Base-by-base conservation (phyloP, 2,888 invertebrate genomes). In the Drosophila pseudotakahashii region DNA sequence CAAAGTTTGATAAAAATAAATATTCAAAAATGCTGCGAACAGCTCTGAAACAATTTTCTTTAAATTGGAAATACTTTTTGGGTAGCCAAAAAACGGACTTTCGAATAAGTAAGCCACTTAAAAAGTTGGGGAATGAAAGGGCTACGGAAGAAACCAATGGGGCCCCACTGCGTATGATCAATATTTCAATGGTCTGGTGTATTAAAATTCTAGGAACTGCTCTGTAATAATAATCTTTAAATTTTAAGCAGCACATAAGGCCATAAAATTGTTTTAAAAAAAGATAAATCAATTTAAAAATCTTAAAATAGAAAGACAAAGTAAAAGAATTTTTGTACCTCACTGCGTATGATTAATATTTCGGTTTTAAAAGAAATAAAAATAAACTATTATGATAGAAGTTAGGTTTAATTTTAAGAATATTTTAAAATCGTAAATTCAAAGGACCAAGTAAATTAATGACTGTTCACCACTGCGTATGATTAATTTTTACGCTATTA, bases 1-100 rank as follows among this genome's bases (percentile, higher is more conserved):
- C 89, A 88, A 88, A 88, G 77, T 68, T 81, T 87, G 81, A 85
- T 82, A 84, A 81, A 86, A 88, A 89, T 82, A 88, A 84, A 86
- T 86, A 78, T 86, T 79, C 26, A 72, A 75, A 77, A 73, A 63
- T 48, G 50, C 30, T 45, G 42, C 37, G 47, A 57, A 58, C 36
- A 51, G 44, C 16, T 67, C 36, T 34, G 45, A 58, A 57, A 57
- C 41, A 44, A 57, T 61, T 61, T 48, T 19, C 26, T 57, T 69
- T 58, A 26, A 55, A 48, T 48, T 66, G 44, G 44, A 64, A 42
- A 61, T 34, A 52, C 44, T 51, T 62, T 62, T 53, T 7, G 47
- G 41, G 23, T 41, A 19, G 37, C 23, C 30, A 14, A 47, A 42
- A 42, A 54, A 32, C 13, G 19, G 5, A 54, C 10, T 48, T 48